phyloP scores from a whole-genome alignment of 2,797 vertebrate species.

The Melanotaenia pygmaea region DNA sequence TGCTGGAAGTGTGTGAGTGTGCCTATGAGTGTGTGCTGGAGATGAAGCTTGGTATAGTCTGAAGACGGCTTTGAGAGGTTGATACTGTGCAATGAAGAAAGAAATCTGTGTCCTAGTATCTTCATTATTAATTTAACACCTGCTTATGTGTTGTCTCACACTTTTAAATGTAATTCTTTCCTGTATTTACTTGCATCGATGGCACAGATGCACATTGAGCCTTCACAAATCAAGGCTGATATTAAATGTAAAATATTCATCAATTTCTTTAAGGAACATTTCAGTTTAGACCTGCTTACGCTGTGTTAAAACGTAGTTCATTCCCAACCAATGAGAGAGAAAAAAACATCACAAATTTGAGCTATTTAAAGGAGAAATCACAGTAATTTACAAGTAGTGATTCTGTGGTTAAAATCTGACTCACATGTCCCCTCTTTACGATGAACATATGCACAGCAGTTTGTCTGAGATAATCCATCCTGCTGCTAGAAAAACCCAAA shows the following conservation, averaged over 20 bases:
- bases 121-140: slow-evolving; percentile 65
- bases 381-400: neutral
- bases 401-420: neutral
- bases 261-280: neutral
- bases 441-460: neutral
- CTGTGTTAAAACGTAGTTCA: neutral
- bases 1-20: neutral
- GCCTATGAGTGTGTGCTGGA: neutral
- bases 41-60: neutral
- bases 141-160: slow-evolving; percentile 33
- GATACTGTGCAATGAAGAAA: slow-evolving; percentile 27
- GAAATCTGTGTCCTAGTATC: slow-evolving; percentile 49
- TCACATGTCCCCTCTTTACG: slow-evolving; percentile 2
- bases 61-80: neutral
- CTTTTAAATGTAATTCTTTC: slow-evolving; percentile 24
- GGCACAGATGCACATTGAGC: slow-evolving; percentile 14
- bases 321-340: neutral
- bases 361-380: neutral
- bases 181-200: slow-evolving; percentile 8
- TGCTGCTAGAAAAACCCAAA: slow-evolving; percentile 17
- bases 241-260: slow-evolving; percentile 31
- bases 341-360: neutral
- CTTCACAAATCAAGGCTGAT: slow-evolving; percentile 3
- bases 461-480: slow-evolving; percentile 18
- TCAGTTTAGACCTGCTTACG: slow-evolving; percentile 1